These are phyloP conservation scores for Drosophila elegans DNA, from an alignment of 1,140 invertebrate genomes.

Conservation along the genomic window DNA sequence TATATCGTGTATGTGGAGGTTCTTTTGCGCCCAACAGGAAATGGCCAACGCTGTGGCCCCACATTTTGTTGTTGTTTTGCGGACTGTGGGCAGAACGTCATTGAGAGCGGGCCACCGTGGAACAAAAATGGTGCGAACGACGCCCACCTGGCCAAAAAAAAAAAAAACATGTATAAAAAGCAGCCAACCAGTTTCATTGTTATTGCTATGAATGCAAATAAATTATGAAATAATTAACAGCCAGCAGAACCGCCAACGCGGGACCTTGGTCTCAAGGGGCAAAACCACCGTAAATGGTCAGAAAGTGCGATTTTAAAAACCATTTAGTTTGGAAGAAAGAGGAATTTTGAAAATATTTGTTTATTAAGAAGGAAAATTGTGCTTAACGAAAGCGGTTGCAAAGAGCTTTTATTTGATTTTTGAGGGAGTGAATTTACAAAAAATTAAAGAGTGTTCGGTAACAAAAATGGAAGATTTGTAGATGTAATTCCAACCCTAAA, in stretches of 20 bases:
- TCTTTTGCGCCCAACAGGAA: slow-evolving; percentile 66
- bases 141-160: slow-evolving; percentile 40
- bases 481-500: no score
- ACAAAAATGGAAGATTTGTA: no score
- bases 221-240: slow-evolving; percentile 57
- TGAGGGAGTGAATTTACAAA: no score
- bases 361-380: no score
- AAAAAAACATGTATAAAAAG: slow-evolving; percentile 11
- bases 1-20: slow-evolving; percentile 10
- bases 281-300: not conserved
- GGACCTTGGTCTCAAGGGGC: slow-evolving; percentile 11
- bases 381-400: no score
- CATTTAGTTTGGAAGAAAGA: not conserved
- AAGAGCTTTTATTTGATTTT: no score
- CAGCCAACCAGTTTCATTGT: slow-evolving; percentile 40
- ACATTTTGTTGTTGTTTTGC: slow-evolving; percentile 24
- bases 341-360: no score
- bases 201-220: slow-evolving; percentile 52
- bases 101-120: slow-evolving; percentile 33
- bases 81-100: slow-evolving; percentile 46
- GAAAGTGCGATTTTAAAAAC: not conserved
- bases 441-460: no score
- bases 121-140: slow-evolving; percentile 40
- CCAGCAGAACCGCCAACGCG: slow-evolving; percentile 25
- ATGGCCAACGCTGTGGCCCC: slow-evolving; percentile 45